phyloP scores from a whole-genome alignment of 2,888 invertebrate species.

The Dicyrtoma fusca region DNA sequence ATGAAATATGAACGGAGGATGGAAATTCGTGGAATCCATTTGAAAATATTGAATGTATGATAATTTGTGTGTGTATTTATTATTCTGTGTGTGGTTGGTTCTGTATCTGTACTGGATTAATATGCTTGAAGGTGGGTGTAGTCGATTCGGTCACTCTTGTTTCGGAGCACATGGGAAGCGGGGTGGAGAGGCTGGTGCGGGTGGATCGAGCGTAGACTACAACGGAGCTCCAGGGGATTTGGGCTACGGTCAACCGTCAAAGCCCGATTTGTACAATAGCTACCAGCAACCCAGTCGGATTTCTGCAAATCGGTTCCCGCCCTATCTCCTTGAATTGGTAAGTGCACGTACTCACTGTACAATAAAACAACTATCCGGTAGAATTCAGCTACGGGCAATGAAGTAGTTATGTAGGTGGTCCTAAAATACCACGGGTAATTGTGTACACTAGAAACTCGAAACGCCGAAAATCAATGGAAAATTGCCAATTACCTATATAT shows the following conservation, averaged over 20 bases:
- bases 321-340: slow-evolving; percentile 52
- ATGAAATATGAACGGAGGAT: too few relatives aligned
- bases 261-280: slow-evolving; percentile 26
- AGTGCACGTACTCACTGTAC: not conserved
- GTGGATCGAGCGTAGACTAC: slow-evolving; percentile 15
- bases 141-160: slow-evolving; percentile 70
- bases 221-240: slow-evolving; percentile 14
- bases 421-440: too few relatives aligned
- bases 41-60: too few relatives aligned
- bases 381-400: too few relatives aligned
- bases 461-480: too few relatives aligned
- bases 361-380: not conserved
- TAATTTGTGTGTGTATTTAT: not conserved
- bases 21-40: too few relatives aligned
- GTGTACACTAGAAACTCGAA: too few relatives aligned
- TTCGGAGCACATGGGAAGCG: slow-evolving; percentile 70
- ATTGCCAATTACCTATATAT: too few relatives aligned
- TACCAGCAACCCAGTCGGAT: slow-evolving; percentile 20
- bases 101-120: not conserved
- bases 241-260: slow-evolving; percentile 31
- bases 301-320: slow-evolving; percentile 39
- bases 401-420: too few relatives aligned
- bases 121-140: slow-evolving; percentile 68
- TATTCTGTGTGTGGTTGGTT: not conserved
- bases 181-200: slow-evolving; percentile 34